Evolutionary conservation across 2,113 vertebrate species (phyloP), one percentile per base, ranked within the genome.

Genomic region (Coryphaenoides rupestris): DNA sequence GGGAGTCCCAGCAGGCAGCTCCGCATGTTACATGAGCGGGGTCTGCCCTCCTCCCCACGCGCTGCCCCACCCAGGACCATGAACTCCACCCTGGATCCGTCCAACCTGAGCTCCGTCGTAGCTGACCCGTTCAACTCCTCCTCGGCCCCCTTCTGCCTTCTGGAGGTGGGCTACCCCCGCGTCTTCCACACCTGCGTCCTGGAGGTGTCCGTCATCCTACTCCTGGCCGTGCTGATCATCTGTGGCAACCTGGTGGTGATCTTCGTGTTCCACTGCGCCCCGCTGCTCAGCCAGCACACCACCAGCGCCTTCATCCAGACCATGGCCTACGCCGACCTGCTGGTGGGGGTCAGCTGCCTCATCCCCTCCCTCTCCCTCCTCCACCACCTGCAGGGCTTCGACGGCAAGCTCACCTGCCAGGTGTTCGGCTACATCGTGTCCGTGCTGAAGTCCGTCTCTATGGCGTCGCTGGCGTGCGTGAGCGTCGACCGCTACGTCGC

Each of bases 261-360:
- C 72, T 95, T 96, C 74, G 97, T 99, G 58, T 99, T 98, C 86
- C 96, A 99, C 85, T 99, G 96, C 73, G 96, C 96, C n/a, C 97
- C 97, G 60, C 86, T 98, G 77, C 92, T 98, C 47, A 95, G 94
- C 89, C 94, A 98, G 78, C 96, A 98, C 78, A 96, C 94, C 73
- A 98, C 96, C 82, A 98, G 95, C 83, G 94, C 95, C 81, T 99
- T 99, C 87, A 98, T 99, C 76, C 96, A 97, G 90, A 99, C 97
- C 23, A 98, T 98, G 96, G 94, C 97, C 0, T 98, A 98, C 19
- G 97, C 97, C 26, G 97, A 99, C 83, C 91, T 99, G 64, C 85
- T 98, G 87, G 96, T 99, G 71, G 97, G 97, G 0, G 89, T 98
- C 59, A 98, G 96, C 90, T 99, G 97, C 87, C 91, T 98, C 71